Percentiles rank a stretch among this genome's conserved stretches.
phyloP scores from a whole-genome alignment of 1,140 invertebrate genomes.

The Ooceraea biroi region DNA sequence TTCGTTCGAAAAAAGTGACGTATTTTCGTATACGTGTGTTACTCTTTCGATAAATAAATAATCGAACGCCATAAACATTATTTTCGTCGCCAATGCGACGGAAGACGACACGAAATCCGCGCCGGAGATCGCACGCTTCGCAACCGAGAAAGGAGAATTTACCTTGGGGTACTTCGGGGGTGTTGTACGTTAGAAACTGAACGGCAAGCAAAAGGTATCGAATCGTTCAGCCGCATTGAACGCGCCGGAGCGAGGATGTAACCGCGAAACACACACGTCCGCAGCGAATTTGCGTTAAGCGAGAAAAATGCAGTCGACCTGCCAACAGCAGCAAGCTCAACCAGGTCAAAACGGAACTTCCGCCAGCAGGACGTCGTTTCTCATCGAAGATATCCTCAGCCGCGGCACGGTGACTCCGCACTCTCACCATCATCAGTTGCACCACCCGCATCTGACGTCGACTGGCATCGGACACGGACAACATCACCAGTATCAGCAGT shows the following conservation, averaged over 20 bases:
- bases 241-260: conserved; percentile 46
- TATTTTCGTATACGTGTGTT: too few species aligned
- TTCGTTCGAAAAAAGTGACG: background rate
- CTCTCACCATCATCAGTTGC: conserved; percentile 81
- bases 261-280: conserved; percentile 12
- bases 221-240: too few species aligned
- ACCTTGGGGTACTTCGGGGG: too few species aligned
- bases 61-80: too few species aligned
- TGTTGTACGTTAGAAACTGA: too few species aligned
- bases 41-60: too few species aligned
- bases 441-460: conserved; percentile 74
- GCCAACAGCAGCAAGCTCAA: conserved; percentile 82
- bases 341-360: conserved; percentile 80
- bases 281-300: conserved; percentile 9
- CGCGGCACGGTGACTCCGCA: conserved; percentile 85
- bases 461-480: conserved; percentile 80
- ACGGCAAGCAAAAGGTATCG: too few species aligned
- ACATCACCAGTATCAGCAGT: conserved; percentile 86
- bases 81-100: too few species aligned
- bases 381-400: conserved; percentile 94
- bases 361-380: conserved; percentile 88
- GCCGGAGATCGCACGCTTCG: too few species aligned
- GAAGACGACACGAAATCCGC: too few species aligned
- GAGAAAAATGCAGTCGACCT: conserved; percentile 83
- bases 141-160: too few species aligned